Conservation (phyloP, 2,113 vertebrate genomes). For the Shinisaurus crocodilurus region DNA sequence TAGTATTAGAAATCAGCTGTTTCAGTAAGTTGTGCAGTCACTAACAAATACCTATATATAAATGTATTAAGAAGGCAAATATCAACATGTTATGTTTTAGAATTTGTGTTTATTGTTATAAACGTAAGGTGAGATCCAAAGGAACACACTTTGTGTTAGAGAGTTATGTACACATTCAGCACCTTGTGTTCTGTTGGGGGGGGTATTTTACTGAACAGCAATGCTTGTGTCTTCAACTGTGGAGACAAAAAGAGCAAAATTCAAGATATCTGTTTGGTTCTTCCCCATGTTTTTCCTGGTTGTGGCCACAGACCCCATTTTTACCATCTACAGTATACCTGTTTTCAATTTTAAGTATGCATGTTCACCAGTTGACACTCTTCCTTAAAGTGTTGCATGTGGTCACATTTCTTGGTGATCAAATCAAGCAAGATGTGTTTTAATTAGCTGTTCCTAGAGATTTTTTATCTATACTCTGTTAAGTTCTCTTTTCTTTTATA, state of each 20-base stretch:
- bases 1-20: neutral
- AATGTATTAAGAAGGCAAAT: neutral
- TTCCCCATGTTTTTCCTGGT: neutral
- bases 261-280: neutral
- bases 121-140: neutral
- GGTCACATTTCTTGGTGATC: slow-evolving; percentile 17
- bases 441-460: neutral
- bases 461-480: slow-evolving; percentile 35
- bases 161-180: neutral
- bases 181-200: too few relatives aligned
- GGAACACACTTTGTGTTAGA: neutral
- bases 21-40: neutral
- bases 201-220: neutral
- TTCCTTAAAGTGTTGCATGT: slow-evolving; percentile 37
- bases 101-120: neutral
- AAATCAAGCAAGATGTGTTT: slow-evolving; percentile 13
- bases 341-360: neutral
- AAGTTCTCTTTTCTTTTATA: slow-evolving; percentile 57
- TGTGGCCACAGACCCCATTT: neutral
- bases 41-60: neutral
- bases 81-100: neutral
- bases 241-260: neutral
- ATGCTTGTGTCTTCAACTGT: neutral
- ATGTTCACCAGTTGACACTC: slow-evolving; percentile 22
- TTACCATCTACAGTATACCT: neutral